phyloP scores from a whole-genome alignment of 2,797 vertebrate species.

The Brotula barbata region DNA sequence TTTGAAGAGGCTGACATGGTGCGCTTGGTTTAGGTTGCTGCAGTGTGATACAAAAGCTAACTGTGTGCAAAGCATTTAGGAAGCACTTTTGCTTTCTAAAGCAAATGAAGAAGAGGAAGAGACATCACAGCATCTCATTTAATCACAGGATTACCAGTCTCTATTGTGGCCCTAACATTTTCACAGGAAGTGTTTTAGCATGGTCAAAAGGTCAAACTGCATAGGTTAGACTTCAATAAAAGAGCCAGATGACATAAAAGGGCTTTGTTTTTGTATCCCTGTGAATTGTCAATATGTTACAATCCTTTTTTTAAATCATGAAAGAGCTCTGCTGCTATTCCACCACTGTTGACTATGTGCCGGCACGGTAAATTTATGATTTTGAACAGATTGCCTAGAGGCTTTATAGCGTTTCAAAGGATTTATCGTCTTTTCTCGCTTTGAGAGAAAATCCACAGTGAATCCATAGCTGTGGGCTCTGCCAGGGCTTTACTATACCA shows the following conservation, averaged over 20 bases:
- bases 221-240: conserved; percentile 57
- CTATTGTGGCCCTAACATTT: conserved; percentile 67
- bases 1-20: conserved; percentile 4
- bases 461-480: not conserved
- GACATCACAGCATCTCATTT: conserved; percentile 45
- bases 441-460: not conserved
- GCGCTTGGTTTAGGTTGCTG: conserved; percentile 15
- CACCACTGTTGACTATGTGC: conserved; percentile 1
- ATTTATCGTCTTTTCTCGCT: not conserved
- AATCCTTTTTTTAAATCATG: conserved; percentile 14
- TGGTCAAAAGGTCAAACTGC: conserved; percentile 71
- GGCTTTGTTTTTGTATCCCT: conserved; percentile 55
- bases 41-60: conserved; percentile 9
- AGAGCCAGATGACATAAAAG: conserved; percentile 47
- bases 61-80: conserved; percentile 17
- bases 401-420: conserved; percentile 28
- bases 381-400: conserved; percentile 9
- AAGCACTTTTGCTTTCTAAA: not conserved
- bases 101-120: conserved; percentile 4
- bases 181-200: conserved; percentile 70
- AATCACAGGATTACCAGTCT: conserved; percentile 62
- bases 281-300: conserved; percentile 37
- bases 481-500: not conserved
- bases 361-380: conserved; percentile 1
- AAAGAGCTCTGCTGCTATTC: conserved; percentile 27